Base-by-base conservation (phyloP, 1,140 invertebrate species). In the Cheumatopsyche charites region DNA sequence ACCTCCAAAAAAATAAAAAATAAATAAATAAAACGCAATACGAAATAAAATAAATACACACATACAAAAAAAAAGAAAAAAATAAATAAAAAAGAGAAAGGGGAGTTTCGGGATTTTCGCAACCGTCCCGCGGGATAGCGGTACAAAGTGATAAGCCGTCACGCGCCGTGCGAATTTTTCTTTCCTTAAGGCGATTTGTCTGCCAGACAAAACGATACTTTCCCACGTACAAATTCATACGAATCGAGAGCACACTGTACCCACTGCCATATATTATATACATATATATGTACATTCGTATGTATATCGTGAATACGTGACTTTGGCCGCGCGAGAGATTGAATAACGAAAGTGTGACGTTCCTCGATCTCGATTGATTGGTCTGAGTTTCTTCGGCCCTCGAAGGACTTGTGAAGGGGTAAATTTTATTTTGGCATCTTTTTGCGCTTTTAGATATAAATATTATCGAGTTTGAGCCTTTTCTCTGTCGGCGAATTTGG, bases 181-280 rank as follows among this genome's bases (percentile, higher is more conserved):
- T 75, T 75, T 66, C 71, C 74, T 72, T 75, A 75, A 75, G 74
- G 71, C 74, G 71, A 75, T 75, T 75, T 75, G 74, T 75, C 74
- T 73, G 71, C 29, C 47, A 73, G 74, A 75, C 74, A 75, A 73
- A 75, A 75, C 71, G 74, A 75, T 75, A 73, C 74, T 67, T 73
- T 75, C 72, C 67, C 41, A 47, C 29, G 43, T 52, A 25, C 19
- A 26, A 58, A 13, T 55, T 55, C 29, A 36, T 36, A 36, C 29
- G 9, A 4, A 36, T 36, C 3, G 9, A n/a, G n/a, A n/a, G n/a
- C n/a, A n/a, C n/a, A n/a, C n/a, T n/a, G n/a, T n/a, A n/a, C n/a
- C n/a, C n/a, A n/a, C n/a, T n/a, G n/a, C n/a, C n/a, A n/a, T n/a
- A n/a, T 36, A 36, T 36, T 36, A 4, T 36, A 36, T 36, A 36